Conservation (phyloP, 2,888 invertebrate genomes). For the Aelia acuminata region DNA sequence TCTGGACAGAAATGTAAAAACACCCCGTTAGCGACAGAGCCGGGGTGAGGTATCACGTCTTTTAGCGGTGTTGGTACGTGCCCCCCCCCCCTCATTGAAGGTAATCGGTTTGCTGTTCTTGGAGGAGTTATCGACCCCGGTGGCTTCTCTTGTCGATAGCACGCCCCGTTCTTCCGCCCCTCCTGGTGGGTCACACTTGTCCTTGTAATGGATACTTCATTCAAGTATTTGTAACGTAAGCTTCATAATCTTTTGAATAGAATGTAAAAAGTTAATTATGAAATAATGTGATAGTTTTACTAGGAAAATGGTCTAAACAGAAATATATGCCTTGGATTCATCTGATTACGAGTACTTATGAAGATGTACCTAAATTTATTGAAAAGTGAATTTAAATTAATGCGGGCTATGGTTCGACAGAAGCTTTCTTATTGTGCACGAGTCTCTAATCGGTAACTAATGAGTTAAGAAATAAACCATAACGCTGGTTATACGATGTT, state of each 20-base stretch:
- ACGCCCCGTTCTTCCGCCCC: slow-evolving; percentile 6
- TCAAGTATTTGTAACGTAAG: no score
- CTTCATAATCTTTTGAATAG: background rate
- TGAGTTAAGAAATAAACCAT: no score
- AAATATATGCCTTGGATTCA: no score
- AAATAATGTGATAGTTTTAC: no score
- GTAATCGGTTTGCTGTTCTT: slow-evolving; percentile 29
- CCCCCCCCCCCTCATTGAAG: slow-evolving; percentile 1
- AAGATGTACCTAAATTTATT: no score
- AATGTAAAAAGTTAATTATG: background rate
- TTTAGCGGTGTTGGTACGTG: slow-evolving; percentile 45
- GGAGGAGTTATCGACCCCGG: slow-evolving; percentile 35
- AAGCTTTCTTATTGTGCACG: no score
- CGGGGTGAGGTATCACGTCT: slow-evolving; percentile 8
- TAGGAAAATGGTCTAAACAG: no score
- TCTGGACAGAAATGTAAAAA: slow-evolving; percentile 11
- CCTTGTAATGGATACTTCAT: background rate
- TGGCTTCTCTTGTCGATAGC: slow-evolving; percentile 24
- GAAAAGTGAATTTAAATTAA: no score
- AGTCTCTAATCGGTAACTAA: no score
- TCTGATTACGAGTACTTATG: no score
- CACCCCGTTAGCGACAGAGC: slow-evolving; percentile 18
- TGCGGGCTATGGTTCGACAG: no score
- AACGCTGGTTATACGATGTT: no score
- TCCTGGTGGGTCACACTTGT: background rate